phyloP scores from a whole-genome alignment of 2,797 vertebrate species.

The Pristis pectinata region DNA sequence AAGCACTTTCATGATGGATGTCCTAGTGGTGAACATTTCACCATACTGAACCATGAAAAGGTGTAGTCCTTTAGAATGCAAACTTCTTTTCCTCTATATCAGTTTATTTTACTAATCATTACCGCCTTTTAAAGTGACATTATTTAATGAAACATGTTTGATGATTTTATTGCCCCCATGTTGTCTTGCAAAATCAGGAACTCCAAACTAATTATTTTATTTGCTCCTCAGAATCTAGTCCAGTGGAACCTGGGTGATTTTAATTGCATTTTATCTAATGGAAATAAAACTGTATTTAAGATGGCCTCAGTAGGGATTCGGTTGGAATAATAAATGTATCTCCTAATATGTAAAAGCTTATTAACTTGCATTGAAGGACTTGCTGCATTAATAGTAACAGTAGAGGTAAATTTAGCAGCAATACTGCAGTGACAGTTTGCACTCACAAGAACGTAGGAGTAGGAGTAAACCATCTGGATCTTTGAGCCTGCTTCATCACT shows the following conservation, averaged over 20 bases:
- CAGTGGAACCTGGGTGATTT: not conserved
- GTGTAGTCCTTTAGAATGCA: not conserved
- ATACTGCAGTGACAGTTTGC: not conserved
- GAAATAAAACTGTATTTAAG: not conserved
- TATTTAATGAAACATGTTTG: not conserved
- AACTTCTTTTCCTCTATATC: not conserved
- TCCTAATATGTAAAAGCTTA: not conserved
- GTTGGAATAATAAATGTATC: not conserved
- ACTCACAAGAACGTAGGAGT: too few relatives aligned
- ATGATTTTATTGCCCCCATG: not conserved
- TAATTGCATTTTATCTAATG: not conserved
- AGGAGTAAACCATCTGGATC: too few relatives aligned
- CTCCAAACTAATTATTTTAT: not conserved
- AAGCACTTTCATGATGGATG: not conserved
- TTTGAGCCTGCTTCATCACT: too few relatives aligned
- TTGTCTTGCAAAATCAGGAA: not conserved
- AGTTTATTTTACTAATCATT: not conserved
- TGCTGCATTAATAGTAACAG: too few relatives aligned
- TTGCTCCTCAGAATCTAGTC: not conserved
- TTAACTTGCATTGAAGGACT: not conserved
- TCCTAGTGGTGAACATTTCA: not conserved
- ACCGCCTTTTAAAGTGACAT: not conserved
- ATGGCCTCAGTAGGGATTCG: not conserved
- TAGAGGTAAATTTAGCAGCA: not conserved
- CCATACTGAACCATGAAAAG: too few relatives aligned